phyloP scores from a whole-genome alignment of 53 echinoderm and acorn worm genomes.

The Mesocentrotus franciscanus region DNA sequence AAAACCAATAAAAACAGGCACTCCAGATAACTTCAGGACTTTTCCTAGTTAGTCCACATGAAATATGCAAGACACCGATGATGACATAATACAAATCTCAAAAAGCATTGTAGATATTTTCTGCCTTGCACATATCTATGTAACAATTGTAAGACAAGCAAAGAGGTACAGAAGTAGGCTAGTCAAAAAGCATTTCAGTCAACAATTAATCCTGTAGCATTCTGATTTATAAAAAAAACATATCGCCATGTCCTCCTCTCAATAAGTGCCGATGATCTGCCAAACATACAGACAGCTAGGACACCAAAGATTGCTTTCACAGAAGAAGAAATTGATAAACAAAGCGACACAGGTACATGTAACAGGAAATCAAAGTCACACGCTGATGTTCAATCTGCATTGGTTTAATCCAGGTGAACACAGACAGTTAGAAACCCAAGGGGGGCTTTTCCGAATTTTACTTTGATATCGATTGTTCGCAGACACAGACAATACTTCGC shows the following conservation, averaged over 20 bases:
- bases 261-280: neutral
- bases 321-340: neutral
- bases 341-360: neutral
- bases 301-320: neutral
- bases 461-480: neutral
- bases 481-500: neutral
- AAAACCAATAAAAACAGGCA: too few relatives aligned
- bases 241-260: neutral
- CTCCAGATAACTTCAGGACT: too few relatives aligned
- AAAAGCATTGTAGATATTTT: too few relatives aligned
- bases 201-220: neutral
- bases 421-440: neutral
- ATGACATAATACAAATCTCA: too few relatives aligned
- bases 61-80: too few relatives aligned
- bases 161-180: neutral
- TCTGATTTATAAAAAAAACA: neutral
- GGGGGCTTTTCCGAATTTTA: neutral
- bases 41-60: too few relatives aligned
- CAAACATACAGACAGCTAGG: neutral
- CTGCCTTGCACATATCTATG: too few relatives aligned
- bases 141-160: neutral
- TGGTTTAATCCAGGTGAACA: neutral
- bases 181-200: neutral
- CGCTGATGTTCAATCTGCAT: neutral
- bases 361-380: neutral